Evolutionary conservation across 1,140 invertebrate genomes (phyloP).

Genomic region (Caenorhabditis tropicalis): DNA sequence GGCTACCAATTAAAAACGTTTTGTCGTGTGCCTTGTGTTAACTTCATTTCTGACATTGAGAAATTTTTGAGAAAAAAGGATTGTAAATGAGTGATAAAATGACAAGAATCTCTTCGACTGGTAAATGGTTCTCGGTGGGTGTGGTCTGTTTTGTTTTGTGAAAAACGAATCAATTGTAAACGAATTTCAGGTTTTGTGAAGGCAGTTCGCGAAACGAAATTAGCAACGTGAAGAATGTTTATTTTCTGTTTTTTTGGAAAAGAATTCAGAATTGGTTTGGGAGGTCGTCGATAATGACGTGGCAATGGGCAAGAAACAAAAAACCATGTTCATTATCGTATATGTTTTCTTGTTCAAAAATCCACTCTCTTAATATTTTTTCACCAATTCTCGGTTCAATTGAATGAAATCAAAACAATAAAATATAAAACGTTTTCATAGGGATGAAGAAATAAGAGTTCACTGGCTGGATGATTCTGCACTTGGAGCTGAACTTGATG

Average conservation of each 20-base stretch:
- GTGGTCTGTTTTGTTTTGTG: constrained; percentile 10
- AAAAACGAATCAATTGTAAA: neutral
- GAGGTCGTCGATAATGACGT: neutral
- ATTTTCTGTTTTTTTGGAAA: constrained; percentile 25
- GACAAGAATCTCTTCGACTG: constrained; percentile 24
- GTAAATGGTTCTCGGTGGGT: neutral
- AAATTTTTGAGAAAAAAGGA: neutral
- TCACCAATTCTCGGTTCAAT: neutral
- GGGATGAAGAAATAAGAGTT: neutral
- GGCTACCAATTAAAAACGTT: no score
- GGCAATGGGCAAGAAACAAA: neutral
- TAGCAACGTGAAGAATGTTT: constrained; percentile 2
- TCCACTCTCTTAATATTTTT: neutral
- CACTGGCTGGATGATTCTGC: neutral
- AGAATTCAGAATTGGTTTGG: neutral
- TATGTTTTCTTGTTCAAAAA: neutral
- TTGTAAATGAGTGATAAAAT: constrained; percentile 41
- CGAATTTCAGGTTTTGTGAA: constrained; percentile 23
- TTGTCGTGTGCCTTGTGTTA: neutral
- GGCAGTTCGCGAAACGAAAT: constrained; percentile 15
- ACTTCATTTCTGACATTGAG: constrained; percentile 13
- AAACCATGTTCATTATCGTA: neutral
- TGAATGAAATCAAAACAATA: neutral
- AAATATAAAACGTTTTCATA: neutral
- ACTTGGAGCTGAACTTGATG: neutral